These are phyloP conservation scores for Sitobion miscanthi DNA, from an alignment of 1,140 invertebrate species.

Conservation along the genomic window DNA sequence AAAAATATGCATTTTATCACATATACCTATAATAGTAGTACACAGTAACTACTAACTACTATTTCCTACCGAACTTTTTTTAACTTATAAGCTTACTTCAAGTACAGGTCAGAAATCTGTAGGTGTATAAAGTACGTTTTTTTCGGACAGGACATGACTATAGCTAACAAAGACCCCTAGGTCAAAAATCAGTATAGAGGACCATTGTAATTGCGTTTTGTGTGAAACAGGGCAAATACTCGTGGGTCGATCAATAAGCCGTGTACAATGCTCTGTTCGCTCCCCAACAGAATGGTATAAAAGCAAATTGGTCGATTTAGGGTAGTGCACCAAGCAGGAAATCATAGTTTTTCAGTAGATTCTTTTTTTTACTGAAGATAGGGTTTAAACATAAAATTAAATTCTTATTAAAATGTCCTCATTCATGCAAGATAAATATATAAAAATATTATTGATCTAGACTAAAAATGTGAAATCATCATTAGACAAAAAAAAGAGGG, in stretches of 20 bases:
- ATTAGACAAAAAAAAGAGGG: too few species aligned
- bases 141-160: neutral
- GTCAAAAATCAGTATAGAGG: neutral
- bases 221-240: slow-evolving; percentile 16
- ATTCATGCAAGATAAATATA: neutral
- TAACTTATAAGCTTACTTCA: neutral
- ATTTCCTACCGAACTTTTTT: neutral
- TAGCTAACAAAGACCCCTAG: neutral
- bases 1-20: too few species aligned
- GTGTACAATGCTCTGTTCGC: neutral
- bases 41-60: neutral
- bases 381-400: neutral
- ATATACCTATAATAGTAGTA: neutral
- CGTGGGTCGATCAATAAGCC: slow-evolving; percentile 5
- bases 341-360: neutral
- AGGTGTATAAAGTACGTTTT: neutral
- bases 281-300: neutral
- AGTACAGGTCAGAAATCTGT: neutral
- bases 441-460: neutral
- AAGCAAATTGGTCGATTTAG: slow-evolving; percentile 28
- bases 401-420: neutral
- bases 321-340: neutral
- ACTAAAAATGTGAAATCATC: neutral
- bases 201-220: slow-evolving; percentile 26
- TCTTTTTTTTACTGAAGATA: neutral